Evolutionary conservation across 2,113 vertebrate genomes (phyloP), one percentile per base, ranked within the genome.

Genomic region (Bubo bubo): DNA sequence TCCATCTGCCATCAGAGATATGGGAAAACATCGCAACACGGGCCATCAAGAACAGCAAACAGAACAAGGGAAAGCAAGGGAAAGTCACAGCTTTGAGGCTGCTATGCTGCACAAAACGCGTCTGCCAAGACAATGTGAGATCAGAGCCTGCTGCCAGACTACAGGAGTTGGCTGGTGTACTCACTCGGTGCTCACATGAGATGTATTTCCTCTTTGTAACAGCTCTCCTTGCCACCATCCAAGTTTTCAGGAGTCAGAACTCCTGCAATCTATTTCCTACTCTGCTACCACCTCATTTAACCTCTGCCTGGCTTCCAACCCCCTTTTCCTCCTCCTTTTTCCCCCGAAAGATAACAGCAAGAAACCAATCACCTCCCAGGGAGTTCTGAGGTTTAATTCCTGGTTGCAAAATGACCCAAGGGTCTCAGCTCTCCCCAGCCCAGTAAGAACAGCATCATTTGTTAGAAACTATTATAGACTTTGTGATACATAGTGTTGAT

Each of bases 21-120:
- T 5, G 6, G 34, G 28, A 79, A 64, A 75, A 68, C 0, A 0
- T 0, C 13, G 32, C 56, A 64, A 76, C 12, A 7, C 1, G 13
- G 72, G 41, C 55, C 50, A 62, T 12, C 27, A 37, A 5, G 9
- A 93, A 27, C 19, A 88, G 62, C 49, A 86, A 87, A 43, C 37
- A 55, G 64, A 88, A 53, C 53, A 86, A 82, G 32, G 11, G 63
- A 83, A 86, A 94, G 62, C 59, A 72, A 30, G 43, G 43, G 19
- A 12, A 58, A 86, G 30, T 39, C 39, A 20, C 1, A 9, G 53
- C 52, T 74, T 35, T 72, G 56, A 79, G 60, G 30, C 9, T 18
- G 39, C 52, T 67, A 0, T 6, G 10, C 62, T 68, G 52, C 64
- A 43, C 64, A 64, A 63, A 64, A 64, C 0, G 0, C 2, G 15